These are phyloP conservation scores for Agriotes lineatus DNA, from an alignment of 2,888 invertebrate genomes.

Conservation along the genomic window DNA sequence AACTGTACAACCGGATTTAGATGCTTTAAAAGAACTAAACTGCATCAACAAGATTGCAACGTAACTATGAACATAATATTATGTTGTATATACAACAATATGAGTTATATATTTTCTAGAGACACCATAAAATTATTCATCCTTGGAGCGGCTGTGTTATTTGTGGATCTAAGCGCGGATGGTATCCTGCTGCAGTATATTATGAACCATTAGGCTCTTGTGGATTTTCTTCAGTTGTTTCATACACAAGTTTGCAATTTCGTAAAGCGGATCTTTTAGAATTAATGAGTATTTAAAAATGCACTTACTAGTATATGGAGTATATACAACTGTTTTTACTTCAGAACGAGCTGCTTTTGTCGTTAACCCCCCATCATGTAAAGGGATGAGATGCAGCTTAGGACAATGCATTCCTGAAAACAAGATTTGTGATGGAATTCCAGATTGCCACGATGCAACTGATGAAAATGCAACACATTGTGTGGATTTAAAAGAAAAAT, in stretches of 20 bases:
- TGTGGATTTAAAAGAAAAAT: conserved; percentile 48
- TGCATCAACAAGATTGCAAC: conserved; percentile 39
- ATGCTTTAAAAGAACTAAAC: conserved; percentile 67
- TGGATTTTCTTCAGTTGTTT: conserved; percentile 65
- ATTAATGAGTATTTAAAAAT: conserved; percentile 24
- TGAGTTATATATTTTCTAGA: conserved; percentile 27
- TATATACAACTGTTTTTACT: neutral
- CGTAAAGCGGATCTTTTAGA: conserved; percentile 68
- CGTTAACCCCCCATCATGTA: conserved; percentile 65
- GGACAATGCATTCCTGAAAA: conserved; percentile 75
- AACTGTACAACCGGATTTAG: conserved; percentile 69
- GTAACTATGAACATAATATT: conserved; percentile 26
- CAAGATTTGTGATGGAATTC: conserved; percentile 76
- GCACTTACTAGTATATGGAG: neutral
- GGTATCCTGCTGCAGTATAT: conserved; percentile 81
- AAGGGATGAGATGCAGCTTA: conserved; percentile 75
- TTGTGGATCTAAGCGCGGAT: conserved; percentile 75
- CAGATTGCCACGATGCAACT: conserved; percentile 76
- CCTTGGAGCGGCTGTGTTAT: conserved; percentile 78
- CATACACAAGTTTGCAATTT: conserved; percentile 70
- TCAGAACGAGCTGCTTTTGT: conserved; percentile 37
- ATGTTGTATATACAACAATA: neutral
- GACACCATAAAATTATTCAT: conserved; percentile 27
- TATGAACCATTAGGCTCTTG: conserved; percentile 70
- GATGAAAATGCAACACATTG: conserved; percentile 75